Percentiles rank a stretch among this genome's conserved stretches.
Evolutionary conservation across 2,797 vertebrate genomes (phyloP).

Genomic region (Coregonus sp.): DNA sequence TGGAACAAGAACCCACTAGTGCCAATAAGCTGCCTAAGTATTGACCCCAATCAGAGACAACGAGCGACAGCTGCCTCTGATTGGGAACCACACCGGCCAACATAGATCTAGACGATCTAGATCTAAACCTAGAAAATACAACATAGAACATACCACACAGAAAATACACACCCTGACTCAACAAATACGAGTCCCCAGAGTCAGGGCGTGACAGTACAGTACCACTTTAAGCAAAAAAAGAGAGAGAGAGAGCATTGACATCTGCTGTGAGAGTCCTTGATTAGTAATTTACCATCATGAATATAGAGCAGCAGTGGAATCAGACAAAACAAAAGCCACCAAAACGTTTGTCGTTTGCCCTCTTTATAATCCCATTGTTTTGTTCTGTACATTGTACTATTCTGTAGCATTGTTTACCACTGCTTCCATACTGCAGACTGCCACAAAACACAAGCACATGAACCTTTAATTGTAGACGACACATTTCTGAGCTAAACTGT

Average conservation of each 20-base stretch:
- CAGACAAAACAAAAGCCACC: background rate
- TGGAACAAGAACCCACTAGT: too few species aligned
- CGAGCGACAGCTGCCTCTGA: too few species aligned
- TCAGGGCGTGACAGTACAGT: background rate
- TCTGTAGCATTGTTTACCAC: background rate
- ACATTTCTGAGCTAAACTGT: background rate
- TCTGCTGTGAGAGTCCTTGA: background rate
- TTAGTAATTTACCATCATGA: constrained; percentile 5
- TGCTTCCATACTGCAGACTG: background rate
- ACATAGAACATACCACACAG: too few species aligned
- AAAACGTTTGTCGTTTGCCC: background rate
- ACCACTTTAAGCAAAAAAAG: background rate
- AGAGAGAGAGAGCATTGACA: background rate
- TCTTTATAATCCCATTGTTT: background rate
- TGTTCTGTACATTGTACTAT: background rate
- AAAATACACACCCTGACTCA: too few species aligned
- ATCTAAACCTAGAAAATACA: too few species aligned
- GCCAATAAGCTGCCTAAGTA: too few species aligned
- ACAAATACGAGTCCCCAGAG: too few species aligned
- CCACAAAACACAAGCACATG: background rate
- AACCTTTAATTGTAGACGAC: background rate
- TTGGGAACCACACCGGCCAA: too few species aligned
- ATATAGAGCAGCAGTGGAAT: background rate
- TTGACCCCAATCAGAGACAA: too few species aligned
- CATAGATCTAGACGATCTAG: too few species aligned